phyloP scores from a whole-genome alignment of 2,797 vertebrate species.

The Eulemur albifrons region DNA sequence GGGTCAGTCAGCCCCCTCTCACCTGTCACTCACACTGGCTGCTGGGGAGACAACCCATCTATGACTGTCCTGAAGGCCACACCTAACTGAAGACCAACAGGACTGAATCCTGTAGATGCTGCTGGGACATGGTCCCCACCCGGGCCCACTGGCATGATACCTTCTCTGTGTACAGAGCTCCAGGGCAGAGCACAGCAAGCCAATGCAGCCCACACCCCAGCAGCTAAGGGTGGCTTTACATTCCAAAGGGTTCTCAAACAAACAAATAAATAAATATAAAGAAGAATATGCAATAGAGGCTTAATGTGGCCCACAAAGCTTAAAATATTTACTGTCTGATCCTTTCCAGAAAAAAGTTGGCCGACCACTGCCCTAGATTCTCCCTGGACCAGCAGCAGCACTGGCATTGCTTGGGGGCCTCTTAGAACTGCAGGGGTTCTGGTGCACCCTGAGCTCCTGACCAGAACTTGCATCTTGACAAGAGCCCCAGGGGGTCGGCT shows the following conservation, averaged over 20 bases:
- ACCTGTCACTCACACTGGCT: background rate
- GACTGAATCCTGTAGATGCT: background rate
- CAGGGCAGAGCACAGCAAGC: background rate
- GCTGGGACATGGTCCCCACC: background rate
- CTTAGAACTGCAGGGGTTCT: background rate
- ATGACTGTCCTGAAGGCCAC: background rate
- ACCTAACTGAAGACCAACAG: background rate
- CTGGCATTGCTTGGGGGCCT: background rate
- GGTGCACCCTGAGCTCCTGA: background rate
- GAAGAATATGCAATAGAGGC: background rate
- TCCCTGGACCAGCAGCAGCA: accelerated
- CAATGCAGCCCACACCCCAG: background rate
- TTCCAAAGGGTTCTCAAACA: background rate
- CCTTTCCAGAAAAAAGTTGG: background rate
- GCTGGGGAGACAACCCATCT: background rate
- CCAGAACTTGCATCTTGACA: background rate
- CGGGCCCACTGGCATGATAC: accelerated
- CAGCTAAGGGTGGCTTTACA: background rate
- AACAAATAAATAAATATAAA: background rate
- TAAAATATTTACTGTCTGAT: background rate
- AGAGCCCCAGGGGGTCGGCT: accelerated
- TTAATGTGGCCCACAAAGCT: background rate
- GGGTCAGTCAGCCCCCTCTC: background rate
- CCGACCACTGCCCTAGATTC: background rate
- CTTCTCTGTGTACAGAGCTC: background rate